Evolutionary conservation across 1,140 invertebrate species (phyloP).

Genomic region (Drosophila baimaii): DNA sequence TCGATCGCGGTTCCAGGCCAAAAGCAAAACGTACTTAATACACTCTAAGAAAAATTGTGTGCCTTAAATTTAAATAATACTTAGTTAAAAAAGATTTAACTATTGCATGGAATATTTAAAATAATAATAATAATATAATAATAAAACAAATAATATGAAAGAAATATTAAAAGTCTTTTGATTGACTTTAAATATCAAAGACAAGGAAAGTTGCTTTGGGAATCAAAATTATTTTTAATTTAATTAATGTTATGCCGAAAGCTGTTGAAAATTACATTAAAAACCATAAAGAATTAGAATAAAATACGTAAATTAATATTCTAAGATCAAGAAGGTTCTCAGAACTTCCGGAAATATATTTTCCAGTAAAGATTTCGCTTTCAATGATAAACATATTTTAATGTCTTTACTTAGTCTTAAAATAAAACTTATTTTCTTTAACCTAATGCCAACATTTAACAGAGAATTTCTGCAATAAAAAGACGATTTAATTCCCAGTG

Average conservation of each 20-base stretch:
- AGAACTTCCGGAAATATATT: not conserved
- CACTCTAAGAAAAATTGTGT: not conserved
- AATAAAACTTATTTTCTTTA: too few relatives aligned
- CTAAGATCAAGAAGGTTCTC: not conserved
- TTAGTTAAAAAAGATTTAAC: not conserved
- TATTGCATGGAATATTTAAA: not conserved
- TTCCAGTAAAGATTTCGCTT: too few relatives aligned
- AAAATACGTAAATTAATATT: too few relatives aligned
- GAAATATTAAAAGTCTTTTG: not conserved
- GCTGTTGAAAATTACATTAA: not conserved
- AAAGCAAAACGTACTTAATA: conserved; percentile 11
- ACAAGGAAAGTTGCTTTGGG: too few relatives aligned
- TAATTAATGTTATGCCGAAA: too few relatives aligned
- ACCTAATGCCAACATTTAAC: too few relatives aligned
- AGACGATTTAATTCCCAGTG: not conserved
- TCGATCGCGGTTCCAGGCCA: conserved; percentile 19
- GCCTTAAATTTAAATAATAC: not conserved
- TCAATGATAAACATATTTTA: not conserved
- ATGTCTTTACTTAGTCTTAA: not conserved
- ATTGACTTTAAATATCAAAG: not conserved
- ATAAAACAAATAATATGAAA: too few relatives aligned
- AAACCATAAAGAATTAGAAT: not conserved
- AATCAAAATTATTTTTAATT: too few relatives aligned
- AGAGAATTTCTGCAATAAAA: not conserved
- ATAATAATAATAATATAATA: not conserved